A percentile compares a stretch with the other conserved stretches of the same genome.
Evolutionary conservation across 2,113 vertebrate genomes (phyloP).

Genomic region (Psittacara wagleri): DNA sequence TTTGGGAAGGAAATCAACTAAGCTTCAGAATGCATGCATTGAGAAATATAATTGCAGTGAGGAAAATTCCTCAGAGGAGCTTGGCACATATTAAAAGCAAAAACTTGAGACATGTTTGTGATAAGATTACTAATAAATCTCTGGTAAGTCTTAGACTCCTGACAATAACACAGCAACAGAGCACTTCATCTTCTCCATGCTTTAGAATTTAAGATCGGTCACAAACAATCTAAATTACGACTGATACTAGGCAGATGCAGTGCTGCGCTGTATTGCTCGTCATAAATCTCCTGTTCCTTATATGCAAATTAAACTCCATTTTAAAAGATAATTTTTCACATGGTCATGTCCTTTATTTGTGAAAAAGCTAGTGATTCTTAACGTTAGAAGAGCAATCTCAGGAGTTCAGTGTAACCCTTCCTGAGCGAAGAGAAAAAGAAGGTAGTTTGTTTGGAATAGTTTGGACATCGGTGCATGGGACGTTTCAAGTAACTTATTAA

Average conservation of each 20-base stretch:
- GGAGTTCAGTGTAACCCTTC: neutral
- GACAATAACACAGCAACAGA: slow-evolving; percentile 86
- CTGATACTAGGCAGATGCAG: slow-evolving; percentile 84
- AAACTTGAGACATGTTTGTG: slow-evolving; percentile 93
- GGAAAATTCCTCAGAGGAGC: slow-evolving; percentile 87
- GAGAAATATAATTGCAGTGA: slow-evolving; percentile 85
- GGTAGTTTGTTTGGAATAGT: slow-evolving; percentile 24
- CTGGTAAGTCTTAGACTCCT: slow-evolving; percentile 85
- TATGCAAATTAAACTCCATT: slow-evolving; percentile 92
- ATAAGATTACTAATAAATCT: slow-evolving; percentile 95
- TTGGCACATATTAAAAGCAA: slow-evolving; percentile 90
- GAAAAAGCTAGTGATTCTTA: slow-evolving; percentile 71
- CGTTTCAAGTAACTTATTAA: slow-evolving; percentile 26
- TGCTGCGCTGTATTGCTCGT: slow-evolving; percentile 68
- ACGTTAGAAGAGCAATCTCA: slow-evolving; percentile 28
- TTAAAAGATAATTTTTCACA: slow-evolving; percentile 92
- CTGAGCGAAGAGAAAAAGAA: neutral
- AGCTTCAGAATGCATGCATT: slow-evolving; percentile 80
- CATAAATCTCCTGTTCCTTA: slow-evolving; percentile 90
- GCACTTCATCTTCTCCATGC: slow-evolving; percentile 85
- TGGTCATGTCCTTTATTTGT: slow-evolving; percentile 77
- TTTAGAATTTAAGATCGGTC: slow-evolving; percentile 90
- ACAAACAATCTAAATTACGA: slow-evolving; percentile 89
- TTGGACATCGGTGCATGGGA: neutral
- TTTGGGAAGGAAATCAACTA: slow-evolving; percentile 87